Percentiles rank a stretch among this genome's conserved stretches.
These are phyloP conservation scores for Cremastinae sp. DNA, from an alignment of 2,888 invertebrate genomes.

Conservation along the genomic window DNA sequence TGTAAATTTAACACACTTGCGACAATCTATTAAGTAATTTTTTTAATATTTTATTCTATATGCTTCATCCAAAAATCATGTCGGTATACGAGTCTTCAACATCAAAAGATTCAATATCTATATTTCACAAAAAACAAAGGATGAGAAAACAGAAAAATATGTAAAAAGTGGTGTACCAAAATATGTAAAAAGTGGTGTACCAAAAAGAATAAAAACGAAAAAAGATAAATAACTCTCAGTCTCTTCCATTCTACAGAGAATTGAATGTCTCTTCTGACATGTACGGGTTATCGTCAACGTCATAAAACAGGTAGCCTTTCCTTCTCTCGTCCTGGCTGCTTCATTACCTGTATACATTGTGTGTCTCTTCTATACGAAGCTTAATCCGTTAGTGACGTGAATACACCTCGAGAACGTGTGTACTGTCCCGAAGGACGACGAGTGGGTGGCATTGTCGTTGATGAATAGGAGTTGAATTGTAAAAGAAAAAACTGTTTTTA, in stretches of 20 bases:
- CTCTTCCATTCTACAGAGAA: too few relatives aligned
- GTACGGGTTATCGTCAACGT: too few relatives aligned
- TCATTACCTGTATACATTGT: slow-evolving; percentile 1
- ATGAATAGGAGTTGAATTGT: slow-evolving; percentile 18
- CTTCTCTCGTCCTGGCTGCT: neutral
- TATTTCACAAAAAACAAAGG: too few relatives aligned
- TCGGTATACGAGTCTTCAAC: too few relatives aligned
- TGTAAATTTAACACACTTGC: slow-evolving; percentile 43
- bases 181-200: neutral
- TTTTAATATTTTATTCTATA: too few relatives aligned
- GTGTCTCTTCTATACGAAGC: neutral
- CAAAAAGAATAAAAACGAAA: too few relatives aligned
- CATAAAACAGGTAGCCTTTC: too few relatives aligned
- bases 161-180: too few relatives aligned
- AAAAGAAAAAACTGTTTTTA: neutral
- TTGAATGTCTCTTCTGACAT: neutral
- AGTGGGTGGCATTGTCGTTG: slow-evolving; percentile 16
- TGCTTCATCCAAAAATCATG: slow-evolving; percentile 2
- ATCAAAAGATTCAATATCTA: too few relatives aligned
- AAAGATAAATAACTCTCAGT: too few relatives aligned
- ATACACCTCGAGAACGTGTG: neutral
- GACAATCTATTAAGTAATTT: too few relatives aligned
- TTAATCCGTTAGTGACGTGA: slow-evolving; percentile 20
- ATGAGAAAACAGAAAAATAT: too few relatives aligned
- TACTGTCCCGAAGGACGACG: slow-evolving; percentile 1